Evolutionary conservation across 2,888 invertebrate species (phyloP), one percentile per base, ranked within the genome.

Genomic region (Ptycholaimellus sp.): DNA sequence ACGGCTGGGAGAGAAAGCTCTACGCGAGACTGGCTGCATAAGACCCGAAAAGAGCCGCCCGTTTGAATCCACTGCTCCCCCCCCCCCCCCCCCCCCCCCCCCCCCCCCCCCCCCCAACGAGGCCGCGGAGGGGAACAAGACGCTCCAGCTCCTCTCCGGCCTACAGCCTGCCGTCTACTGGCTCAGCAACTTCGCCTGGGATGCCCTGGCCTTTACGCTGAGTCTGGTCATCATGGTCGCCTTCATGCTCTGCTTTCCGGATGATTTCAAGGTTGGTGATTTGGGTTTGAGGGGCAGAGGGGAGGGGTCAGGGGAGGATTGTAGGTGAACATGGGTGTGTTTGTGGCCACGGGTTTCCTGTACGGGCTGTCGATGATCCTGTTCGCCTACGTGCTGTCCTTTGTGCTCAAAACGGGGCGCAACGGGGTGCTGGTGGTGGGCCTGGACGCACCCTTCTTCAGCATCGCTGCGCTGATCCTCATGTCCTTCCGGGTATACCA

Each of bases 111-210:
- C 78, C 40, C 77, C 80, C 31, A 69, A 70, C 41, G 73, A 78
- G 51, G 65, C 76, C 28, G 57, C 65, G 2, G 66, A 68, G 34
- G 74, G 73, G 49, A 72, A 76, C 52, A 77, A 77, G 57, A 68
- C 78, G 45, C 69, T 81, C 51, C 77, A 78, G 53, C 68, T 71
- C 50, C 67, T 77, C 30, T 69, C 72, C 33, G 75, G 74, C 0
- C 72, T 76, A 29, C 68, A 70, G 43, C 73, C 74, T 1, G 57
- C 67, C 13, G 66, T 72, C 30, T 79, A 80, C 62, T 80, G 79
- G 79, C 56, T 69, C 20, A 68, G 73, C 2, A 61, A 58, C 29
- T 70, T 74, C 44, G 49, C 68, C 6, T 77, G 76, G 72, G 80
- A 80, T 53, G 3, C 16, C 11, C 3, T 28, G 4, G 21, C 33